Conservation (phyloP, 2,888 invertebrate genomes). For the Nymphalis c-album region DNA sequence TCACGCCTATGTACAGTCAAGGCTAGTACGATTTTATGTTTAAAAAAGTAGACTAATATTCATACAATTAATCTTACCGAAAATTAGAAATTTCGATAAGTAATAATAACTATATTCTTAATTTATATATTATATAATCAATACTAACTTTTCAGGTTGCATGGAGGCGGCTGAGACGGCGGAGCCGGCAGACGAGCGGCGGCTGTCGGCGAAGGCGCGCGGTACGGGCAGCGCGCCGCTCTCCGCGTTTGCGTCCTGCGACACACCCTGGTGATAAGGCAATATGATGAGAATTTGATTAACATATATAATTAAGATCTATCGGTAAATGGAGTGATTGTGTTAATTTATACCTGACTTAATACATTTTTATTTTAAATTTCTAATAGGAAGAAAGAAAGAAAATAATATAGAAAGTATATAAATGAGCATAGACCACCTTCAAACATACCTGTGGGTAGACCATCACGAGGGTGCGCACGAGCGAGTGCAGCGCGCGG, state of each 20-base stretch:
- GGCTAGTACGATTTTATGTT: too few relatives aligned
- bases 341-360: too few relatives aligned
- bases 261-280: constrained; percentile 28
- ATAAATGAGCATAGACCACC: too few relatives aligned
- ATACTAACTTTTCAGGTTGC: constrained; percentile 70
- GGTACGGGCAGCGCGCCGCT: constrained; percentile 78
- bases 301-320: too few relatives aligned
- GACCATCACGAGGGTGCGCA: constrained; percentile 59
- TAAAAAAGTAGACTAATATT: too few relatives aligned
- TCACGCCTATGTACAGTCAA: too few relatives aligned
- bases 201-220: constrained; percentile 90
- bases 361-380: too few relatives aligned
- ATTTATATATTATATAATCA: neutral
- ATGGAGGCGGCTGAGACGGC: constrained; percentile 72
- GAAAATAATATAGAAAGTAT: too few relatives aligned
- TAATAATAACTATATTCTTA: neutral
- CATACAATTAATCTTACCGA: too few relatives aligned
- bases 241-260: constrained; percentile 57
- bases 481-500: constrained; percentile 62
- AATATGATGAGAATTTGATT: too few relatives aligned
- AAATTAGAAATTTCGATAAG: neutral
- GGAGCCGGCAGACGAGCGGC: constrained; percentile 84
- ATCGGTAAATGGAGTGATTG: too few relatives aligned
- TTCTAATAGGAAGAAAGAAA: too few relatives aligned
- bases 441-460: constrained; percentile 58